A percentile compares a stretch with the other conserved stretches of the same genome.
Conservation (phyloP, 2,113 vertebrate species). For the Synchiropus splendidus region DNA sequence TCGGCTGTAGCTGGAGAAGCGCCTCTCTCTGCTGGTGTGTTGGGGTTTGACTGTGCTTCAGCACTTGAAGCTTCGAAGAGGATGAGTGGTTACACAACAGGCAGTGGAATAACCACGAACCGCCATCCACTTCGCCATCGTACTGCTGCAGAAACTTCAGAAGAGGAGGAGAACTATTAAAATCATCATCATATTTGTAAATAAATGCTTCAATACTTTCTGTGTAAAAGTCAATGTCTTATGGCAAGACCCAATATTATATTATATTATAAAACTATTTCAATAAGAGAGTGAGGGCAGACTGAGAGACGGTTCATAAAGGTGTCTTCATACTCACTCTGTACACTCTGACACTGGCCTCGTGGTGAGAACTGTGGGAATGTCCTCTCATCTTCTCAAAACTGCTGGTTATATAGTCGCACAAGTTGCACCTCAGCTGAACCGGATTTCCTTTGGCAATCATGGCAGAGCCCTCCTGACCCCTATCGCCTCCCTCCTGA, state of each 20-base stretch:
- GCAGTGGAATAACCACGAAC: constrained; percentile 90
- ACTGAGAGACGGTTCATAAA: background rate
- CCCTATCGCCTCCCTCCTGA: constrained; percentile 83
- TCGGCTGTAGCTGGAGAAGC: constrained; percentile 84
- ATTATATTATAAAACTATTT: background rate
- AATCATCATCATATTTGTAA: background rate
- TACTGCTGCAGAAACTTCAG: constrained; percentile 90
- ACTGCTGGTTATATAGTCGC: constrained; percentile 91
- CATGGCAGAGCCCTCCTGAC: constrained; percentile 79
- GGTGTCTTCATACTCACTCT: constrained; percentile 71
- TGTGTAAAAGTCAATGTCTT: too few species aligned
- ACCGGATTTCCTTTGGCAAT: constrained; percentile 89
- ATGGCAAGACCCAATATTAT: too few species aligned
- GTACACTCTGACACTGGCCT: constrained; percentile 90
- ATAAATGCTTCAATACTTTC: too few species aligned
- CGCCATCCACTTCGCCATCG: constrained; percentile 81
- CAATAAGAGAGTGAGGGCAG: background rate
- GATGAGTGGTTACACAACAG: constrained; percentile 94
- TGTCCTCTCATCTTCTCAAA: constrained; percentile 92
- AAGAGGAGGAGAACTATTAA: constrained; percentile 2
- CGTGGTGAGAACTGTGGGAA: constrained; percentile 84
- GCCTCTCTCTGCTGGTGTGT: constrained; percentile 93
- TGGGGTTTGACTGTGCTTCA: constrained; percentile 92
- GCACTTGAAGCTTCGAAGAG: constrained; percentile 94
- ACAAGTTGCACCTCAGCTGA: constrained; percentile 91